Conservation (phyloP, 2,888 invertebrate genomes). For the Meghimatium bilineatum region DNA sequence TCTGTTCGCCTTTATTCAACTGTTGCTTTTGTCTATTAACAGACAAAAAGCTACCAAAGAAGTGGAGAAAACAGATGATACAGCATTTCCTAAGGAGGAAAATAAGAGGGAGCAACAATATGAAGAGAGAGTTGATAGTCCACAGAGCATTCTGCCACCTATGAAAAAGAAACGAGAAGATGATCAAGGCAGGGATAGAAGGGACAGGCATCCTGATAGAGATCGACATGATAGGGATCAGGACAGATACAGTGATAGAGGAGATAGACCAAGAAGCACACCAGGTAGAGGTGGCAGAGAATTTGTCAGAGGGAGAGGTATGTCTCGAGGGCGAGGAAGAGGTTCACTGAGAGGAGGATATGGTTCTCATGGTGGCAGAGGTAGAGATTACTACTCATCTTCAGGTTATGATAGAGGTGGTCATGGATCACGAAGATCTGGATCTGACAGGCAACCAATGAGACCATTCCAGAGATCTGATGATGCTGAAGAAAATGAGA, state of each 20-base stretch:
- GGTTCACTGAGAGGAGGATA: constrained; percentile 52
- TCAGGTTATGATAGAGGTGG: constrained; percentile 49
- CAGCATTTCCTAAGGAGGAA: constrained; percentile 44
- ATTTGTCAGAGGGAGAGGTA: constrained; percentile 73
- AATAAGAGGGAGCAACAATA: constrained; percentile 36
- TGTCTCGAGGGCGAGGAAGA: constrained; percentile 59
- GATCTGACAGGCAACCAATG: constrained; percentile 35
- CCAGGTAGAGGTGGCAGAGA: constrained; percentile 67
- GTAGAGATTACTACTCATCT: constrained; percentile 51
- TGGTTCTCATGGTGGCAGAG: constrained; percentile 50
- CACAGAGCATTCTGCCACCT: constrained; percentile 63
- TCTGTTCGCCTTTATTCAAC: no score
- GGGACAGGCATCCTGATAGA: constrained; percentile 54
- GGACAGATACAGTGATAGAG: constrained; percentile 38
- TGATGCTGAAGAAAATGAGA: constrained; percentile 53
- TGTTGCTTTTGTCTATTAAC: not conserved
- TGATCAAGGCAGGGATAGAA: constrained; percentile 46
- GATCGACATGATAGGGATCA: constrained; percentile 48
- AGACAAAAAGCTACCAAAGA: constrained; percentile 55
- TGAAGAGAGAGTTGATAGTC: constrained; percentile 54
- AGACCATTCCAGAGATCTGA: constrained; percentile 30
- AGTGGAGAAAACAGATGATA: constrained; percentile 51
- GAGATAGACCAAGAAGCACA: constrained; percentile 56
- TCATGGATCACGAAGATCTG: constrained; percentile 31
- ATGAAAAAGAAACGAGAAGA: constrained; percentile 70